Percentiles rank a stretch among this genome's conserved stretches.
These are phyloP conservation scores for Enteromius trimaculatus DNA, from an alignment of 2,797 vertebrate species.

Conservation along the genomic window DNA sequence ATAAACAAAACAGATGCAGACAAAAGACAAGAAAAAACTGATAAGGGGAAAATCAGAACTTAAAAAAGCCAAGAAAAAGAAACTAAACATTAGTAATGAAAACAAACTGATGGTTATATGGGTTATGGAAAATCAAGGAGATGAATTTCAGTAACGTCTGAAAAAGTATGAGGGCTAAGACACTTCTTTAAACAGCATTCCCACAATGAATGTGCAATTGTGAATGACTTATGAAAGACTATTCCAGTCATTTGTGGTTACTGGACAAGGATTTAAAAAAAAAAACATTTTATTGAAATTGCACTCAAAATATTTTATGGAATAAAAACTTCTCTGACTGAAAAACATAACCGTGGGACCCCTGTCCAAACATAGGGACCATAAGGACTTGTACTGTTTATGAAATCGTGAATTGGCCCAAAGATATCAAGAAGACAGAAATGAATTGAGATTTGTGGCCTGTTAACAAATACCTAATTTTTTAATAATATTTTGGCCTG, in stretches of 20 bases:
- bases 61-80: constrained; percentile 10
- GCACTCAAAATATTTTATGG: constrained; percentile 1
- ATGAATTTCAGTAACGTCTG: constrained; percentile 7
- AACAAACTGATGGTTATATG: constrained; percentile 13
- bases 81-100: constrained; percentile 29
- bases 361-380: not conserved
- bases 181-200: constrained; percentile 27
- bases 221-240: constrained; percentile 35
- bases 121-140: constrained; percentile 30
- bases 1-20: constrained; percentile 1
- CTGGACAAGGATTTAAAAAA: not conserved
- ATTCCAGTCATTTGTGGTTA: constrained; percentile 40
- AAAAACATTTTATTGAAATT: not conserved
- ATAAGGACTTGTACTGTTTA: not conserved
- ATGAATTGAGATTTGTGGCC: no score
- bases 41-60: constrained; percentile 1
- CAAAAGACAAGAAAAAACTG: not conserved
- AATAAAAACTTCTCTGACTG: not conserved
- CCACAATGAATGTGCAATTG: constrained; percentile 47
- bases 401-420: not conserved
- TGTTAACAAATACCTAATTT: not conserved
- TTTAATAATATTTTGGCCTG: not conserved
- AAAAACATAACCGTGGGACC: not conserved
- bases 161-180: constrained; percentile 23
- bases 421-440: not conserved